Percentiles rank a stretch among this genome's conserved stretches.
Evolutionary conservation across 2,888 invertebrate genomes (phyloP).

Genomic region (Terebella lapidaria): DNA sequence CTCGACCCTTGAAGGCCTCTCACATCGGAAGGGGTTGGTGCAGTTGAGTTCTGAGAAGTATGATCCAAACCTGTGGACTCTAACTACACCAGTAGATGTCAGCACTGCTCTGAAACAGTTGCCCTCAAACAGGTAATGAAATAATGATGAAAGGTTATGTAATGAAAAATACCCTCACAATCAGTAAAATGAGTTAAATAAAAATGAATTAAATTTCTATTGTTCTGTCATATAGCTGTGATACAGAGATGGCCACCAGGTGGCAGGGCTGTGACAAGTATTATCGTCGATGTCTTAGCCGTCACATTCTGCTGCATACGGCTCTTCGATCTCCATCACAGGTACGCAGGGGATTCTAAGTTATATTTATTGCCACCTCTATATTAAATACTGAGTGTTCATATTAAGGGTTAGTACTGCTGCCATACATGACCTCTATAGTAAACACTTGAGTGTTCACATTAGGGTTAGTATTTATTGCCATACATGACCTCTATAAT

Average conservation of each 20-base stretch:
- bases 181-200: too few species aligned
- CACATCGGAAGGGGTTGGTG: slow-evolving; percentile 13
- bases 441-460: too few species aligned
- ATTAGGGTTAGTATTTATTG: too few species aligned
- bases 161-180: too few species aligned
- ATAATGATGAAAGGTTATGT: too few species aligned
- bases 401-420: too few species aligned
- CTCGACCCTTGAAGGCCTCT: slow-evolving; percentile 1
- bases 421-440: too few species aligned
- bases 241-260: not conserved
- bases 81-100: not conserved
- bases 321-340: slow-evolving; percentile 62
- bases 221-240: not conserved
- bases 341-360: slow-evolving; percentile 36
- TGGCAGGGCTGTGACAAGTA: slow-evolving; percentile 70
- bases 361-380: too few species aligned
- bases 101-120: not conserved
- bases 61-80: not conserved
- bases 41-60: not conserved
- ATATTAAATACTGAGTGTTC: too few species aligned
- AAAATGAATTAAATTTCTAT: too few species aligned
- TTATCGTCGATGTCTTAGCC: slow-evolving; percentile 68
- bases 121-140: too few species aligned
- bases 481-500: too few species aligned
- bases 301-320: slow-evolving; percentile 63